These are phyloP conservation scores for Cisticola juncidis DNA, from an alignment of 2,113 vertebrate genomes.

Conservation along the genomic window DNA sequence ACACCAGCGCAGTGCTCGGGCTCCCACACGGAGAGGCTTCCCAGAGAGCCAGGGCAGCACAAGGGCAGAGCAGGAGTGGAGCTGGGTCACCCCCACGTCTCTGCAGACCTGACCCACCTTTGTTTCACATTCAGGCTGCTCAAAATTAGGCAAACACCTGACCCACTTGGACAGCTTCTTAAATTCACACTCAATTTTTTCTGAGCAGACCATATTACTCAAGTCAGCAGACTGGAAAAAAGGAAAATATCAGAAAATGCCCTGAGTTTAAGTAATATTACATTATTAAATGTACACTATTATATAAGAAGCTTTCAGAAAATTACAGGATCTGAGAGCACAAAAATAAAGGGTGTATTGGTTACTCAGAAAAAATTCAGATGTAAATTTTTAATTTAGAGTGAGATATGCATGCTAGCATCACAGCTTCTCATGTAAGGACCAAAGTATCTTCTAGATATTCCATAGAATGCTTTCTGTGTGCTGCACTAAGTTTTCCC, in stretches of 20 bases:
- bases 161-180: neutral
- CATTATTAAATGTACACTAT: neutral
- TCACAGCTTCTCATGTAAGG: neutral
- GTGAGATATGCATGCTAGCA: neutral
- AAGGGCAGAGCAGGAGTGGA: neutral
- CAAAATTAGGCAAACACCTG: neutral
- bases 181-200: neutral
- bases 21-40: rapidly evolving
- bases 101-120: neutral
- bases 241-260: neutral
- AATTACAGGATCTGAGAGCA: neutral
- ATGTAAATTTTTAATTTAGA: neutral
- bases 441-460: neutral
- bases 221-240: neutral
- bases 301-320: neutral
- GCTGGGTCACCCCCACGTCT: rapidly evolving
- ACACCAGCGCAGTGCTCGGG: rapidly evolving
- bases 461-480: neutral
- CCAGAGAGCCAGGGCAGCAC: rapidly evolving
- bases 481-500: neutral
- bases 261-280: neutral
- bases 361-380: neutral
- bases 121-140: neutral
- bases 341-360: neutral
- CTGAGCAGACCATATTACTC: neutral